Conservation (phyloP, 2,888 invertebrate species). For the Helleia helle region DNA sequence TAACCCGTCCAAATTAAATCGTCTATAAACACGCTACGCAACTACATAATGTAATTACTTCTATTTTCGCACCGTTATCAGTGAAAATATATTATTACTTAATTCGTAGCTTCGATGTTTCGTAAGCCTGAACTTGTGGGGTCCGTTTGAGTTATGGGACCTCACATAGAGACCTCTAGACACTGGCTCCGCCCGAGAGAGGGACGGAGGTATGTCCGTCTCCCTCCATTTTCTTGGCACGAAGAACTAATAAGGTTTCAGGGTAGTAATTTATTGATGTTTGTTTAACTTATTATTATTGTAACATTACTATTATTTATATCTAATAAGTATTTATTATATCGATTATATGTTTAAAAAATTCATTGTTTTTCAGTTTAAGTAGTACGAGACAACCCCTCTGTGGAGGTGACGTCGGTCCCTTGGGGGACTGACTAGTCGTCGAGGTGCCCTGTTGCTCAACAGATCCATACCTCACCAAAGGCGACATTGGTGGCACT, state of each 20-base stretch:
- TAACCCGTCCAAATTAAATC: not conserved
- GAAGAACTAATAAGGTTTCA: not conserved
- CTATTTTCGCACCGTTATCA: constrained; percentile 23
- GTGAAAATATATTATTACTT: constrained; percentile 22
- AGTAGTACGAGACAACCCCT: too few species aligned
- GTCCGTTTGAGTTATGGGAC: constrained; percentile 65
- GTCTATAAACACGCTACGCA: not conserved
- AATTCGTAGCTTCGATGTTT: constrained; percentile 44
- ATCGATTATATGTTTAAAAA: too few species aligned
- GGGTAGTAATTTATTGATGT: too few species aligned
- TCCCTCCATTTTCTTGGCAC: constrained; percentile 14
- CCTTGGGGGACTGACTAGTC: too few species aligned
- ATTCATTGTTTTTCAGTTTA: too few species aligned
- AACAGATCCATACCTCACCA: too few species aligned
- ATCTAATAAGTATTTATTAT: too few species aligned
- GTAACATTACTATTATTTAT: too few species aligned
- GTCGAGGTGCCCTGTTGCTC: too few species aligned
- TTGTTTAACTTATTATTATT: too few species aligned
- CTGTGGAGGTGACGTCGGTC: too few species aligned
- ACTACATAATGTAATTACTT: constrained; percentile 7
- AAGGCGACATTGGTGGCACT: too few species aligned
- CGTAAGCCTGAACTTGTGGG: constrained; percentile 59
- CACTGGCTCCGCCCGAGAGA: constrained; percentile 56
- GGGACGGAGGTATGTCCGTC: constrained; percentile 26
- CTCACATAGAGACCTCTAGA: constrained; percentile 60